phyloP scores from a whole-genome alignment of 2,797 vertebrate genomes.

The Cyprinodon diabolis region DNA sequence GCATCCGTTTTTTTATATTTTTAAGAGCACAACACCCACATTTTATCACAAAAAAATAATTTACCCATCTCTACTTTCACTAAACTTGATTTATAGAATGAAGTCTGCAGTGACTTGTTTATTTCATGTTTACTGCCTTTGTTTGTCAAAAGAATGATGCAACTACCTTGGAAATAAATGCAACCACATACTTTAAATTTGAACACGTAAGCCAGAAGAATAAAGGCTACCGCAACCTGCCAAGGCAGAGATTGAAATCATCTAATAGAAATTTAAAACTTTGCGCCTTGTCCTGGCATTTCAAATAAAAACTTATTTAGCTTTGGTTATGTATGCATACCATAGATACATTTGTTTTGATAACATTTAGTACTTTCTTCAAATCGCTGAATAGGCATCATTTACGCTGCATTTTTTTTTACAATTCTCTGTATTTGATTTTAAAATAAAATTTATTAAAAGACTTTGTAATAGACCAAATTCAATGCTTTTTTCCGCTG shows the following conservation, averaged over 20 bases:
- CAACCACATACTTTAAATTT: constrained; percentile 59
- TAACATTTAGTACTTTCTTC: constrained; percentile 6
- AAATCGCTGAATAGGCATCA: neutral
- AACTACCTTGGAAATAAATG: constrained; percentile 56
- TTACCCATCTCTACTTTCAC: constrained; percentile 43
- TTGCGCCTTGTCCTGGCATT: constrained; percentile 17
- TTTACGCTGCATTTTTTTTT: constrained; percentile 6
- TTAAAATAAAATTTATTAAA: neutral
- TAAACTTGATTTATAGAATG: constrained; percentile 29
- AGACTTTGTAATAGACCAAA: neutral
- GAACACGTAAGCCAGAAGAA: constrained; percentile 31
- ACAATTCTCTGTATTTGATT: neutral
- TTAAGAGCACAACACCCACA: constrained; percentile 10
- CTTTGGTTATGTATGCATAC: constrained; percentile 20
- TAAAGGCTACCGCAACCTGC: constrained; percentile 24
- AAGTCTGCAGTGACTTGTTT: constrained; percentile 42
- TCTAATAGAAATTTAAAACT: constrained; percentile 30
- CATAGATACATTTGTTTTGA: constrained; percentile 21
- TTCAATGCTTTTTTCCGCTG: neutral
- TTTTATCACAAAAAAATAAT: constrained; percentile 33
- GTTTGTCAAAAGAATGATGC: constrained; percentile 57
- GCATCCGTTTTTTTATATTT: neutral
- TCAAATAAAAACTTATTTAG: constrained; percentile 23
- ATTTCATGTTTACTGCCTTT: constrained; percentile 19
- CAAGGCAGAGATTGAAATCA: constrained; percentile 42